Conservation (phyloP, 2,113 vertebrate species). For the Crotalus helleri region DNA sequence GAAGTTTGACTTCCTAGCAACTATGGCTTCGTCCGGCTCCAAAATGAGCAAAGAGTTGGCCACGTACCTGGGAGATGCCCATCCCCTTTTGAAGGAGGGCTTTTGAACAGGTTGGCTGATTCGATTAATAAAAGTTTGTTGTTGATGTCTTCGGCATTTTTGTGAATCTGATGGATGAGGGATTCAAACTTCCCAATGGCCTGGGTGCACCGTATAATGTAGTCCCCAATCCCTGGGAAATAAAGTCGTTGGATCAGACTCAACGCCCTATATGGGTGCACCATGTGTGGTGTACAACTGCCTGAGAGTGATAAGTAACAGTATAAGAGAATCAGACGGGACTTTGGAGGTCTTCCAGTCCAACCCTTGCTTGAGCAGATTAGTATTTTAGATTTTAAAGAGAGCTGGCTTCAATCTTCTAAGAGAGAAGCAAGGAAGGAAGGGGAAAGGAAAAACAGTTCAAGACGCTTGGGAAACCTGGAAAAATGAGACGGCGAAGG, state of each 20-base stretch:
- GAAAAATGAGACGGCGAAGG: background rate
- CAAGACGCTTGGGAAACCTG: background rate
- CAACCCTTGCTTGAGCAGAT: background rate
- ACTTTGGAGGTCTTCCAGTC: background rate
- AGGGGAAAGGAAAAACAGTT: background rate
- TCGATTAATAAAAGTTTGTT: constrained; percentile 75
- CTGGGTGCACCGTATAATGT: constrained; percentile 72
- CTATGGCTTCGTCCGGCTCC: background rate
- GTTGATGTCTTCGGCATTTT: constrained; percentile 78
- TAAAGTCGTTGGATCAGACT: background rate
- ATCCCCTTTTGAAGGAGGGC: constrained; percentile 55
- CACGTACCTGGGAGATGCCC: constrained; percentile 77
- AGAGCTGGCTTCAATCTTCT: background rate
- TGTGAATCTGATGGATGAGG: constrained; percentile 81
- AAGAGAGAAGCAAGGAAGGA: background rate
- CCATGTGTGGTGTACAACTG: background rate
- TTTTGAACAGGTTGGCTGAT: constrained; percentile 83
- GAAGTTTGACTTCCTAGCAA: background rate
- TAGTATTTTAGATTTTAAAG: background rate
- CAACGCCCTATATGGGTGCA: background rate
- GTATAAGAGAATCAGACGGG: background rate
- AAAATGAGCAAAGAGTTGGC: background rate
- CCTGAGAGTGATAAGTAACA: background rate
- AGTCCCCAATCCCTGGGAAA: constrained; percentile 79
- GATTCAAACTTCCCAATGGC: constrained; percentile 81